Evolutionary conservation across 2,888 invertebrate genomes (phyloP).

Genomic region (Apotomis betuletana): DNA sequence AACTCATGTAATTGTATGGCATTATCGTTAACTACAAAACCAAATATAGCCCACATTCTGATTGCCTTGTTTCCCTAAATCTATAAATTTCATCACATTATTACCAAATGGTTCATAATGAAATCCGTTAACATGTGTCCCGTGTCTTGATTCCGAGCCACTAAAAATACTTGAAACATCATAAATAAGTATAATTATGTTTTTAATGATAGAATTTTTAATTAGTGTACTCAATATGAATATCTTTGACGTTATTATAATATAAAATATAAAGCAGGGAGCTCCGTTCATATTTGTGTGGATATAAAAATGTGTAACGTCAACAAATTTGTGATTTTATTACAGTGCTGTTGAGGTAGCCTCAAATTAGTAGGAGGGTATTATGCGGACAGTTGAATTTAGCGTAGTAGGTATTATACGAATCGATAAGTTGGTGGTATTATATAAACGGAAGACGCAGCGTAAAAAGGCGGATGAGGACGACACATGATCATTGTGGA

Average conservation of each 20-base stretch:
- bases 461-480: no score
- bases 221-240: conserved; percentile 62
- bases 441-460: no score
- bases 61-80: conserved; percentile 29
- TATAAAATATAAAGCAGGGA: conserved; percentile 64
- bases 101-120: conserved; percentile 23
- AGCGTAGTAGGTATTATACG: neutral
- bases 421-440: no score
- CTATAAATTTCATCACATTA: conserved; percentile 32
- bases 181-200: conserved; percentile 53
- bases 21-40: neutral
- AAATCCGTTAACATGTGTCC: conserved; percentile 45
- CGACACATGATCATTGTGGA: no score
- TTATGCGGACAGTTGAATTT: conserved; percentile 48
- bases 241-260: conserved; percentile 62
- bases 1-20: no score
- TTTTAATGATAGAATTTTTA: conserved; percentile 63
- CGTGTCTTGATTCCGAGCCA: conserved; percentile 49
- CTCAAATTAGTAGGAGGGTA: conserved; percentile 54
- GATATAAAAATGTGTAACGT: conserved; percentile 67
- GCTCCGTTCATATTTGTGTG: conserved; percentile 67
- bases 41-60: conserved; percentile 18
- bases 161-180: conserved; percentile 55
- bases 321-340: conserved; percentile 75
- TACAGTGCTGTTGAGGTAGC: conserved; percentile 73